phyloP scores from a whole-genome alignment of 2,797 vertebrate genomes.

The Megalops cyprinoides region DNA sequence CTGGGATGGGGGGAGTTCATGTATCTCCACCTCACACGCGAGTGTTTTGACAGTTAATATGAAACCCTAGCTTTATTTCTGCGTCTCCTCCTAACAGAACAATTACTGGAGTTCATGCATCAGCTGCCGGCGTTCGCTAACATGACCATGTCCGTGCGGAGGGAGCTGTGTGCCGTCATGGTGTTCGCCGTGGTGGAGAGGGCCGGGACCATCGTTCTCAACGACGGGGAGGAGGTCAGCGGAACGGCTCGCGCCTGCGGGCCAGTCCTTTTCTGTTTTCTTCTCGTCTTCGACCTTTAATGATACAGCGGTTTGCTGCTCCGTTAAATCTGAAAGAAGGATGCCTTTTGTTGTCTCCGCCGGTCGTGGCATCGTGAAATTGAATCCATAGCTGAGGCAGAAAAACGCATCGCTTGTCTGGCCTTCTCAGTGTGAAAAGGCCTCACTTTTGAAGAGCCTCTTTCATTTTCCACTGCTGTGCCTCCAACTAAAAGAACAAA shows the following conservation, averaged over 20 bases:
- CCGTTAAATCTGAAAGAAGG: constrained; percentile 66
- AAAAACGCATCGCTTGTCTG: constrained; percentile 49
- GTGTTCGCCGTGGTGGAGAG: constrained; percentile 97
- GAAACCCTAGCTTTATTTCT: background rate
- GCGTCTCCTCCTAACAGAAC: constrained; percentile 79
- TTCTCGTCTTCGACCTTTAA: constrained; percentile 32
- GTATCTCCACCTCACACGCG: background rate
- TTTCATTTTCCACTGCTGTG: constrained; percentile 45
- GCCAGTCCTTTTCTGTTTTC: constrained; percentile 32
- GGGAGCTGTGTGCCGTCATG: constrained; percentile 98
- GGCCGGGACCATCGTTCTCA: constrained; percentile 94
- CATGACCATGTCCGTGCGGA: constrained; percentile 99
- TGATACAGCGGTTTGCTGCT: constrained; percentile 58
- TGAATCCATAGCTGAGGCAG: constrained; percentile 46
- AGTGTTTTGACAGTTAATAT: background rate
- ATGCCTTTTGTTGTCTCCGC: constrained; percentile 37
- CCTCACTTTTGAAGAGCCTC: constrained; percentile 43
- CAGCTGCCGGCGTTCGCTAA: constrained; percentile 98
- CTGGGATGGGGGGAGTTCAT: too few relatives aligned
- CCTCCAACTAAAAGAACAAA: constrained; percentile 47
- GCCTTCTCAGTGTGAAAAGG: constrained; percentile 38
- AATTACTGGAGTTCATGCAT: constrained; percentile 99
- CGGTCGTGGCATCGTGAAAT: background rate
- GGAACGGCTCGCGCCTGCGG: background rate
- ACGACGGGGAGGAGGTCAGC: constrained; percentile 96